These are phyloP conservation scores for Otus sunia DNA, from an alignment of 2,113 vertebrate species.

Conservation along the genomic window DNA sequence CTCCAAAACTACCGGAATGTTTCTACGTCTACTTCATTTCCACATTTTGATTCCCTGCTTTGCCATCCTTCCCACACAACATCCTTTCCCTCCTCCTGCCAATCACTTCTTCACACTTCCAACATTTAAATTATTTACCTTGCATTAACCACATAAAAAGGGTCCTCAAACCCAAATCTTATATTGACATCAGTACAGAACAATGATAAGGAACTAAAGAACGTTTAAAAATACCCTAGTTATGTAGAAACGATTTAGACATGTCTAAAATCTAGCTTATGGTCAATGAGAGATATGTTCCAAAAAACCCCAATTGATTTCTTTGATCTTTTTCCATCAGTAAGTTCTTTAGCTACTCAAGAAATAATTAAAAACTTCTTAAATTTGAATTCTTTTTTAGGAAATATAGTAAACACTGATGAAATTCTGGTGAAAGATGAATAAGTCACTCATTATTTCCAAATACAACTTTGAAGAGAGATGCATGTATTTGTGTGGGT, in stretches of 20 bases:
- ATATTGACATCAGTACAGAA: neutral
- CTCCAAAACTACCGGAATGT: neutral
- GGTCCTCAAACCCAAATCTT: neutral
- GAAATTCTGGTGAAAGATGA: neutral
- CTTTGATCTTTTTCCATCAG: neutral
- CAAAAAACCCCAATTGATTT: accelerated
- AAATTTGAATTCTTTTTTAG: neutral
- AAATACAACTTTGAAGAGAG: neutral
- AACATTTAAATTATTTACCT: neutral
- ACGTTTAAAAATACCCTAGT: neutral
- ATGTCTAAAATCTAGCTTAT: neutral
- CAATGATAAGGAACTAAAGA: neutral
- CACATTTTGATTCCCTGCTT: neutral
- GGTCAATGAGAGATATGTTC: neutral
- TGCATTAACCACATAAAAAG: neutral
- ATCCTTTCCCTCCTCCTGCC: neutral
- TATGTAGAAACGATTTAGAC: neutral
- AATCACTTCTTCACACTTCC: neutral
- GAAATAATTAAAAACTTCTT: neutral
- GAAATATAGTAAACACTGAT: neutral
- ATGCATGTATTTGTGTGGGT: neutral
- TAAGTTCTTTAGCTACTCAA: neutral
- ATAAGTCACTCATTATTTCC: neutral
- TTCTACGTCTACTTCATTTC: neutral
- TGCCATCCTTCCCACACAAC: neutral